These are phyloP conservation scores for Rotaria magnacalcarata DNA, from an alignment of 2,888 invertebrate genomes.

Conservation along the genomic window DNA sequence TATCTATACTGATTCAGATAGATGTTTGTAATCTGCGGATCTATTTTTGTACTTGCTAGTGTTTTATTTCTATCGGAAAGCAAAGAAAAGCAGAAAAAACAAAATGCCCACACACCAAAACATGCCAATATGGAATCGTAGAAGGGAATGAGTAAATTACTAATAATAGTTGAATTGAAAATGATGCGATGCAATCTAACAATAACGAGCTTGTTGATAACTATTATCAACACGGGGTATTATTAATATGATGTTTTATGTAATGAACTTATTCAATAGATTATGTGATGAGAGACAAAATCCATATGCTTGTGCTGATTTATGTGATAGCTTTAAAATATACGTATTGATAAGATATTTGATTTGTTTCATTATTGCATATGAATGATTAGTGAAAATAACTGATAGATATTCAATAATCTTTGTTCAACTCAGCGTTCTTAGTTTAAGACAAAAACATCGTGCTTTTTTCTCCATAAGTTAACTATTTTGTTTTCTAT, in stretches of 20 bases:
- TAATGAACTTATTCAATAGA: neutral
- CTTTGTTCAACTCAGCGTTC: too few species aligned
- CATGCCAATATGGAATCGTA: neutral
- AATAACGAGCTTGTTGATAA: neutral
- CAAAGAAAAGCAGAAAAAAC: neutral
- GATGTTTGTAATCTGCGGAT: neutral
- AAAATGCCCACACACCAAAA: neutral
- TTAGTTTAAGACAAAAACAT: too few species aligned
- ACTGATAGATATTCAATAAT: too few species aligned
- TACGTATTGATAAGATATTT: too few species aligned
- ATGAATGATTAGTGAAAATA: too few species aligned
- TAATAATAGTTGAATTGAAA: neutral
- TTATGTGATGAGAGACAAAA: neutral
- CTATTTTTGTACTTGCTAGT: neutral
- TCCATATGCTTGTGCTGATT: too few species aligned
- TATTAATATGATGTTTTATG: neutral
- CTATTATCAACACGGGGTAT: neutral
- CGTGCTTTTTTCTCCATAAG: too few species aligned
- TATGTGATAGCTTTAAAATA: too few species aligned
- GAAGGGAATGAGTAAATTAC: neutral
- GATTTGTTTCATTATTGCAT: too few species aligned
- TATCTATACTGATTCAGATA: neutral
- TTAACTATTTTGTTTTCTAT: too few species aligned
- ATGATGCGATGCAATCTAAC: neutral
- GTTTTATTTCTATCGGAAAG: too few species aligned